Conservation (phyloP, 2,113 vertebrate genomes). For the Perccottus glenii region DNA sequence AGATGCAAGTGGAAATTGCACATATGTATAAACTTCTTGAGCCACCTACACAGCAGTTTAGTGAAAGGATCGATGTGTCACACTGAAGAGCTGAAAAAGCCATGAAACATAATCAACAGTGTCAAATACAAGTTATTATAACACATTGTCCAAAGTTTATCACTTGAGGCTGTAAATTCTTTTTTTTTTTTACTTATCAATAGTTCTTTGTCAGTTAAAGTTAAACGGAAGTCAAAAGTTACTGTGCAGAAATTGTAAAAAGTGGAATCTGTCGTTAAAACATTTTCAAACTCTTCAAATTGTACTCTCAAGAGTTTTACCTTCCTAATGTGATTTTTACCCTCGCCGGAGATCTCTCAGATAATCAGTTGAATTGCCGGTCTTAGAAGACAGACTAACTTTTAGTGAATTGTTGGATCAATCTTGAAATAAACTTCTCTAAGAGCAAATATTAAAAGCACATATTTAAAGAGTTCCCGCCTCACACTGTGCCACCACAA, state of each 20-base stretch:
- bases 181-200: constrained; percentile 45
- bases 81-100: constrained; percentile 19
- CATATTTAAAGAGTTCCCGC: too few relatives aligned
- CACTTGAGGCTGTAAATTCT: constrained; percentile 45
- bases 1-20: constrained; percentile 31
- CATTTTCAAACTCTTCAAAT: constrained; percentile 16
- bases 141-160: constrained; percentile 42
- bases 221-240: constrained; percentile 44
- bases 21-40: constrained; percentile 22
- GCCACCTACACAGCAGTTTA: constrained; percentile 24
- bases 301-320: constrained; percentile 39
- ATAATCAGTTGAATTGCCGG: constrained; percentile 5
- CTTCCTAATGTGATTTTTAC: constrained; percentile 15
- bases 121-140: constrained; percentile 57
- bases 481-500: too few relatives aligned
- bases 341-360: background rate
- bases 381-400: too few relatives aligned
- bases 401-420: too few relatives aligned
- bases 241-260: constrained; percentile 31
- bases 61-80: background rate
- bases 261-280: constrained; percentile 37
- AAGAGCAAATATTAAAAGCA: background rate
- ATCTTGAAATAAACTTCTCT: too few relatives aligned
- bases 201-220: constrained; percentile 54
- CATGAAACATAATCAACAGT: constrained; percentile 50